Evolutionary conservation across 1,140 invertebrate species (phyloP).

Genomic region (Cyphomyrmex costatus): DNA sequence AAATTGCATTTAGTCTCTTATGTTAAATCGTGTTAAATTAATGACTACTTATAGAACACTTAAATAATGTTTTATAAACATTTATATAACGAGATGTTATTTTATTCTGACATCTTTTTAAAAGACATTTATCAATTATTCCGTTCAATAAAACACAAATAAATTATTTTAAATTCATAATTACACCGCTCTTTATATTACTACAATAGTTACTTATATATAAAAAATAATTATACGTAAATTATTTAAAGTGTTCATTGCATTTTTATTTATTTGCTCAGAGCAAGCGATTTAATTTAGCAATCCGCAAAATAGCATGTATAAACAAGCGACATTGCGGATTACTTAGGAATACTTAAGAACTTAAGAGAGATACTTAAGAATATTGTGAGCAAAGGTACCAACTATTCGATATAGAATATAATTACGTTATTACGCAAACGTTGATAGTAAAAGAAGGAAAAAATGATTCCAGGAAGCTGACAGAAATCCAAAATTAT

Average conservation of each 20-base stretch:
- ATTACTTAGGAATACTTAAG: constrained; percentile 14
- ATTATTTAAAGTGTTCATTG: constrained; percentile 44
- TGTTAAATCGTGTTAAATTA: not conserved
- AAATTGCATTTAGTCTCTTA: not conserved
- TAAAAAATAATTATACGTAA: constrained; percentile 21
- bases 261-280: constrained; percentile 52
- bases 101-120: constrained; percentile 1
- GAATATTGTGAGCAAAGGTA: not conserved
- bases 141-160: not conserved
- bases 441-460: not conserved
- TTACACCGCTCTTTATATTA: not conserved
- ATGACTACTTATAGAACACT: not conserved
- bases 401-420: constrained; percentile 11
- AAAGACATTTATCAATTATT: constrained; percentile 17
- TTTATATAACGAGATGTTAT: not conserved
- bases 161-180: constrained; percentile 9
- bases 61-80: constrained; percentile 8
- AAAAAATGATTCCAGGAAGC: not conserved
- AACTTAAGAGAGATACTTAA: constrained; percentile 21
- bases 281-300: constrained; percentile 26
- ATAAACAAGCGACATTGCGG: not conserved
- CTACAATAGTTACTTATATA: constrained; percentile 13
- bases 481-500: constrained; percentile 43
- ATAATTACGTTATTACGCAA: constrained; percentile 17
- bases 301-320: not conserved